Evolutionary conservation across 2,113 vertebrate genomes (phyloP), one percentile per base, ranked within the genome.

Genomic region (Bos taurus): DNA sequence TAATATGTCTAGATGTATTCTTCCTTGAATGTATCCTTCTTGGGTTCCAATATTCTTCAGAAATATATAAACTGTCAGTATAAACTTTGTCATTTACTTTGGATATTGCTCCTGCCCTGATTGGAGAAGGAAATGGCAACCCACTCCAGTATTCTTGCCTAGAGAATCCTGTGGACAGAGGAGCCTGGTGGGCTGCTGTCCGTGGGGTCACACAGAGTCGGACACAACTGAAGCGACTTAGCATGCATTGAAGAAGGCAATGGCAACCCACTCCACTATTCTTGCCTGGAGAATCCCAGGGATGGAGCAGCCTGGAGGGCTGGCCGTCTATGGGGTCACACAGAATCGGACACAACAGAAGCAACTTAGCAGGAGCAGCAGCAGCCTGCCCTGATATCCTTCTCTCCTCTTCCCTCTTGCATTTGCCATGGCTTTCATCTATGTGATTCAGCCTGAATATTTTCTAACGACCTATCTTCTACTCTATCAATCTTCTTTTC

Each of bases 311-410:
- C 19, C 19, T 40, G n/a, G 9, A 12, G n/a, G n/a, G n/a, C 67
- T 71, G 19, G 19, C 5, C 10, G 1, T 40, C 19, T 40, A 23
- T 6, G n/a, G n/a, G n/a, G 10, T 40, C 19, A 0, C 19, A 36
- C 17, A 71, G 17, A 40, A n/a, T 71, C 10, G 1, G 67, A 71
- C n/a, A 71, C 2, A 1, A 40, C 67, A 23, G n/a, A 71, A 71
- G 19, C 1, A 9, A 36, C 64, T 36, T 71, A 71, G 64, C n/a
- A 71, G 5, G 17, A 71, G n/a, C 19, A 71, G 67, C 19, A 40
- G n/a, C 19, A 36, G 67, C 67, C n/a, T 71, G 19, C 9, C 67
- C n/a, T 71, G n/a, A 71, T 36, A 71, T 26, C 23, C 5, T 74
- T 82, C 8, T 19, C 15, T 54, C 7, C 5, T 25, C 4, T 71